Base-by-base conservation (phyloP, 2,888 invertebrate species). In the Itoplectis maculator region DNA sequence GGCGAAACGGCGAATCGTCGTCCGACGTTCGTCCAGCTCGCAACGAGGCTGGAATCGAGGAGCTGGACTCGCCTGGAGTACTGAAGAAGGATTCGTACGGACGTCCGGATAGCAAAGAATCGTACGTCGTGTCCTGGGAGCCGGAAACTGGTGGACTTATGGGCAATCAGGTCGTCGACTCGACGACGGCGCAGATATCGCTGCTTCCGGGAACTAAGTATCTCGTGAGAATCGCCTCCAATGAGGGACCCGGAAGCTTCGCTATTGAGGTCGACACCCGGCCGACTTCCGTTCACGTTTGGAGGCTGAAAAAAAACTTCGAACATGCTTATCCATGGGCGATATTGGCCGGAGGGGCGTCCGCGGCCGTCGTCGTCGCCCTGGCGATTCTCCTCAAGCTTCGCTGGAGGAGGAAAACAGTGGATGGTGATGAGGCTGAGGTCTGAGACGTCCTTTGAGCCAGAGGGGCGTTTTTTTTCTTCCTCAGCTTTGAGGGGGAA, bases 161-260 rank as follows among this genome's bases (percentile, higher is more conserved):
- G 91, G 92, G 92, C 13, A 92, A 93, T 69, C 92, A 92, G 78
- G 92, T 92, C 0, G 90, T 92, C 0, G 92, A 93, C 37, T 88
- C 90, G 2, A 90, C 89, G 49, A 88, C 85, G 0, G 92, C 92
- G 0, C 92, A 93, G 78, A 92, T 92, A 54, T 92, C 92, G 15
- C 84, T 93, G n/a, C 85, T 91, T 0, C 91, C 92, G 0, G 92
- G 92, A 0, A 90, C 89, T 2, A 92, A 90, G 72, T 93, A 92
- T 77, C 90, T 91, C 40, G 91, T 92, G 2, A 88, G 92, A 69
- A 88, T 92, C 47, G 92, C 92, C 0, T 92, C 92, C 3, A 91
- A 92, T 81, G 91, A 92, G 7, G 92, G 92, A 0, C 92, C 92
- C 0, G 92, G 92, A 1, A 92, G 92, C 65, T 92, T 91, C 56